Conservation (phyloP, 2,888 invertebrate species). For the Drosophila bunnanda region DNA sequence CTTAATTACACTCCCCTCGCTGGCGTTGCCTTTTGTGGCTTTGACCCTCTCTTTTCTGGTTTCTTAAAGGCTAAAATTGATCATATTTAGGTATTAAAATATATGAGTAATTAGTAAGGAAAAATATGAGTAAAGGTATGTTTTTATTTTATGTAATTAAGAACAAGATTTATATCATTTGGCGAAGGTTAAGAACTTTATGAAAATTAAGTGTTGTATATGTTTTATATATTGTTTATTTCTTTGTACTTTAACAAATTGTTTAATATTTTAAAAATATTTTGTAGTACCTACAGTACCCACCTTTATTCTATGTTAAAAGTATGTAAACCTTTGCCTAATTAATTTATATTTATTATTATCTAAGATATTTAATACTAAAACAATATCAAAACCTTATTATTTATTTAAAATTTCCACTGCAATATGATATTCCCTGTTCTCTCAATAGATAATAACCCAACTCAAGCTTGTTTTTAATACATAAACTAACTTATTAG, state of each 20-base stretch:
- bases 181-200: neutral
- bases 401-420: too few species aligned
- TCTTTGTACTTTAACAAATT: too few species aligned
- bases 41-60: too few species aligned
- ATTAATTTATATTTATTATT: too few species aligned
- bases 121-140: neutral
- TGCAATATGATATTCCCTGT: neutral
- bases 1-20: conserved; percentile 44
- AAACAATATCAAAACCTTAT: too few species aligned
- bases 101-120: neutral
- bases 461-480: neutral
- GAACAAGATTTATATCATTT: neutral
- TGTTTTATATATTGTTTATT: neutral
- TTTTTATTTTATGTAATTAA: neutral
- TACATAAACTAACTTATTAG: neutral
- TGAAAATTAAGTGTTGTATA: neutral
- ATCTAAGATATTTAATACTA: too few species aligned
- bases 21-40: neutral
- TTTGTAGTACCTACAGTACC: too few species aligned
- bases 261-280: too few species aligned
- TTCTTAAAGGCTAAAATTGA: neutral
- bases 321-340: too few species aligned
- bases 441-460: neutral
- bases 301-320: too few species aligned
- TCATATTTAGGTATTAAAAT: neutral